Conservation (phyloP, 1,140 invertebrate species). For the Dinoponera quadriceps region DNA sequence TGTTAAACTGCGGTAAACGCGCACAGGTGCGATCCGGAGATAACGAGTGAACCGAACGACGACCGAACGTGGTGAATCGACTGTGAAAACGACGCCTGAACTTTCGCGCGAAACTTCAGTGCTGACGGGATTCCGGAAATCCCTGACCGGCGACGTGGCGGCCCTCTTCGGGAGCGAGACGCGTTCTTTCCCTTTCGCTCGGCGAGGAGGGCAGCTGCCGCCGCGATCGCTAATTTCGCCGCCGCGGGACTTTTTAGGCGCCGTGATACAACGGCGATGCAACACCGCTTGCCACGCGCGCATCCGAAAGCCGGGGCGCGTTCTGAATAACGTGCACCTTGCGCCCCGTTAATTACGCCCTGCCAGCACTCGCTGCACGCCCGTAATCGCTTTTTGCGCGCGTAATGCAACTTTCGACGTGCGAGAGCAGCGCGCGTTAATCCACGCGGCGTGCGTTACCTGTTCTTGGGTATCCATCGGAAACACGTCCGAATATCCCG, state of each 20-base stretch:
- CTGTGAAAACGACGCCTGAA: no score
- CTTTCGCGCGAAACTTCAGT: no score
- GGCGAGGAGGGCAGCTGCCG: slow-evolving; percentile 55
- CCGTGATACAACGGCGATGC: slow-evolving; percentile 58
- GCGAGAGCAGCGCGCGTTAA: background rate
- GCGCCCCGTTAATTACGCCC: slow-evolving; percentile 40
- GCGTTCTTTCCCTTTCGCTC: background rate
- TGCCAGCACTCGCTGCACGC: background rate
- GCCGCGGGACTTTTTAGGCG: slow-evolving; percentile 49
- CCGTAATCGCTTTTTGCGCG: slow-evolving; percentile 44
- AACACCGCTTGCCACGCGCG: background rate
- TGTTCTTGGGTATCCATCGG: background rate
- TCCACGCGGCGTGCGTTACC: background rate
- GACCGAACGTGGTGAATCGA: no score
- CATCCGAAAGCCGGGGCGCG: slow-evolving; percentile 7
- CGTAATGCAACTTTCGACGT: slow-evolving; percentile 28
- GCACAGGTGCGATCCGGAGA: no score
- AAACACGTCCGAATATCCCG: background rate
- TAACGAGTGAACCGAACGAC: no score
- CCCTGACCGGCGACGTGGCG: no score
- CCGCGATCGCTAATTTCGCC: slow-evolving; percentile 56
- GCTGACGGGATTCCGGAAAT: background rate
- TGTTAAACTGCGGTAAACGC: no score
- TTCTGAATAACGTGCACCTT: slow-evolving; percentile 50
- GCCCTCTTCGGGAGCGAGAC: no score